phyloP scores from a whole-genome alignment of 2,888 invertebrate genomes.

The Nemotelus pantherinus region DNA sequence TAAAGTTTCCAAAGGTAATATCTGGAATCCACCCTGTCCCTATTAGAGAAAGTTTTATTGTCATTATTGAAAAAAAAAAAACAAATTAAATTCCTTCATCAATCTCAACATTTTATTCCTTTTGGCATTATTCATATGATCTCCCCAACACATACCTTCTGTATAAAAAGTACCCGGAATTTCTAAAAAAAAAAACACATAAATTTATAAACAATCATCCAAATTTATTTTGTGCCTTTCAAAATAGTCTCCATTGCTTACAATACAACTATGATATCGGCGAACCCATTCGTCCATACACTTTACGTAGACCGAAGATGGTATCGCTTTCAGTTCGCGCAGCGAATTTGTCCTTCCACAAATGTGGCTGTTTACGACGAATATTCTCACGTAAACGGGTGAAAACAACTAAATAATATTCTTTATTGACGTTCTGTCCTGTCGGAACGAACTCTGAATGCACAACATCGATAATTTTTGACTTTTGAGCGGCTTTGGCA shows the following conservation, averaged over 20 bases:
- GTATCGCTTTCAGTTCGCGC: background rate
- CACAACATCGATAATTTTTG: background rate
- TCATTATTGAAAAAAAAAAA: too few relatives aligned
- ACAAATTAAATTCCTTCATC: too few relatives aligned
- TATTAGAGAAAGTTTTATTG: too few relatives aligned
- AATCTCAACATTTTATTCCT: too few relatives aligned
- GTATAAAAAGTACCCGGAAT: background rate
- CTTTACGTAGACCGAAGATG: too few relatives aligned
- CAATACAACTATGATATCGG: too few relatives aligned
- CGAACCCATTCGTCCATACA: too few relatives aligned
- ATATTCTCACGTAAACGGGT: conserved; percentile 44
- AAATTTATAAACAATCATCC: background rate
- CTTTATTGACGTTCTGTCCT: conserved; percentile 36
- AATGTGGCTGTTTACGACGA: conserved; percentile 50
- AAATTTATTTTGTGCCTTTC: background rate
- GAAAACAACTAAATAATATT: conserved; percentile 19
- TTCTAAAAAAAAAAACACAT: background rate
- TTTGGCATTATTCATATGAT: background rate
- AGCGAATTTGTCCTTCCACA: conserved; percentile 50
- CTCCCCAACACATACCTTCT: background rate
- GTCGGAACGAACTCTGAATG: conserved; percentile 9
- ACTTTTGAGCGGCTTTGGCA: conserved; percentile 22
- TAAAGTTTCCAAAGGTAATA: too few relatives aligned
- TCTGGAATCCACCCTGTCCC: too few relatives aligned
- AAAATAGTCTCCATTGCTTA: too few relatives aligned